Evolutionary conservation across 2,797 vertebrate species (phyloP).

Genomic region (Myripristis murdjan): DNA sequence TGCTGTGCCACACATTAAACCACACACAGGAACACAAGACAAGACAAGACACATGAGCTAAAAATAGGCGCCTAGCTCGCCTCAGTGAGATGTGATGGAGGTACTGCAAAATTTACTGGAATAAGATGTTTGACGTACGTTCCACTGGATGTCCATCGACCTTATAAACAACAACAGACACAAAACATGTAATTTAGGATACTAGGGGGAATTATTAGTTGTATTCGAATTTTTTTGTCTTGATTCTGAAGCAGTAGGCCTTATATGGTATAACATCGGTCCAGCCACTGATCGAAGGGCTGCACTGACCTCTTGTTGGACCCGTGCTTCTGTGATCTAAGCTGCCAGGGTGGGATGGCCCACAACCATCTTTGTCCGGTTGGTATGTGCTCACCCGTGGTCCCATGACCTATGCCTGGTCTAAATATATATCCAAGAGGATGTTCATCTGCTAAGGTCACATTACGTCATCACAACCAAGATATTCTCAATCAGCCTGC

Average conservation of each 20-base stretch:
- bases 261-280: conserved; percentile 41
- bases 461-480: conserved; percentile 67
- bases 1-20: conserved; percentile 65
- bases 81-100: conserved; percentile 43
- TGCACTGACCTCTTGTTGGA: conserved; percentile 1
- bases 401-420: conserved; percentile 61
- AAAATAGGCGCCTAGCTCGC: conserved; percentile 66
- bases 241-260: conserved; percentile 20
- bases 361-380: conserved; percentile 71
- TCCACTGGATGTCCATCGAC: conserved; percentile 40
- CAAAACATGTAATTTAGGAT: background rate
- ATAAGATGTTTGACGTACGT: conserved; percentile 37
- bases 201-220: background rate
- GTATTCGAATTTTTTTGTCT: conserved; percentile 14
- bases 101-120: conserved; percentile 71
- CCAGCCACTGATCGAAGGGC: conserved; percentile 30
- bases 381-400: conserved; percentile 62
- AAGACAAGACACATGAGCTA: conserved; percentile 61
- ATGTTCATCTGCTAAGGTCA: conserved; percentile 60
- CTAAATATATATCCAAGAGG: conserved; percentile 72
- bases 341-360: conserved; percentile 25
- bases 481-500: conserved; percentile 38
- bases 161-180: conserved; percentile 14
- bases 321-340: conserved; percentile 35
- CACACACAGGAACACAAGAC: conserved; percentile 75